Evolutionary conservation across 2,113 vertebrate species (phyloP), one percentile per base, ranked within the genome.

Genomic region (Tyto alba): DNA sequence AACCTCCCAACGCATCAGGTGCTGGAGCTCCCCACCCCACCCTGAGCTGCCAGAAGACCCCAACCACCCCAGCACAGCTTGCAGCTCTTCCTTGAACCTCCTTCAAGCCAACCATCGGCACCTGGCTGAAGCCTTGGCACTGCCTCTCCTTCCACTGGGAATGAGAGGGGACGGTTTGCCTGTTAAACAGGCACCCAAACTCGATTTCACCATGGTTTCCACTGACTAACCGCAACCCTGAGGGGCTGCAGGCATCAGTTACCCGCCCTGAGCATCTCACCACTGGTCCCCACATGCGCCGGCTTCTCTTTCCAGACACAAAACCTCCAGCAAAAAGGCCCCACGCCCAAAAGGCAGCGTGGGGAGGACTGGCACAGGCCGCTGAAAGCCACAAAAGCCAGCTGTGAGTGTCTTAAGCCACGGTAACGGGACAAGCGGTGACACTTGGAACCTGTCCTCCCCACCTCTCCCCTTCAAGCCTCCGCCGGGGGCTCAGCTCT

Each of bases 281-380:
- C 2, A 0, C 59, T 1, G 5, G 13, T 41, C 36, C n/a, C 36
- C 2, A 2, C n/a, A 4, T 1, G 0, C 0, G 1, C n/a, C 1
- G 0, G 6, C 19, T 30, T 41, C 26, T 16, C 40, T 12, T 23
- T 19, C 47, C 27, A 34, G n/a, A 45, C 40, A 16, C 4, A 0
- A 68, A 23, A 40, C 29, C 83, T 40, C 11, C 0, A 0, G 40
- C 0, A 3, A 38, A 76, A 27, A 0, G 1, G 38, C 27, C 25
- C 56, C 1, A 5, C 3, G 2, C n/a, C 52, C 36, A 11, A 30
- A 17, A 81, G n/a, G 38, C 45, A 48, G 57, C 3, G 3, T 3
- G 1, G 16, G 38, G 11, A 29, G 34, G 25, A 20, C 29, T 4
- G 38, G 52, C 38, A 48, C 11, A 10, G 45, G 21, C 15, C 21